Percentiles rank a stretch among this genome's conserved stretches.
phyloP scores from a whole-genome alignment of 2,113 vertebrate species.

The Fregetta grallaria region DNA sequence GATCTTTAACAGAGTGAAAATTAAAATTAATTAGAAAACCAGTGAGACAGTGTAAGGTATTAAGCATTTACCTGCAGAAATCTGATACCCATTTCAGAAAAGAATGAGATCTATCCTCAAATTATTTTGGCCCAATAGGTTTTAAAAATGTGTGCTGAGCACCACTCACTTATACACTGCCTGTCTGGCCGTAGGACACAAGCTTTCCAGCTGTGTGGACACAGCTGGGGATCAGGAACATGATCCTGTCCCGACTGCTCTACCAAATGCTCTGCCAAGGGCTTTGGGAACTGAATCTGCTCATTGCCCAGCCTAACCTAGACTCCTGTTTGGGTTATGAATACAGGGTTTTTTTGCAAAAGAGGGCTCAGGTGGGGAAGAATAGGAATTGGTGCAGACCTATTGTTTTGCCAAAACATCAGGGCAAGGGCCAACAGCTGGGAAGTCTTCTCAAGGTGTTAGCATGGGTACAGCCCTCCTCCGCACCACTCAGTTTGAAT shows the following conservation, averaged over 20 bases:
- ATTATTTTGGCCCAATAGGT: not conserved
- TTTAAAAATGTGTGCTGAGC: not conserved
- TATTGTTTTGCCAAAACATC: not conserved
- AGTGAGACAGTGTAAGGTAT: not conserved
- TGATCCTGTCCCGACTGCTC: not conserved
- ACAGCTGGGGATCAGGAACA: not conserved
- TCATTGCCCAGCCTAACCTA: not conserved
- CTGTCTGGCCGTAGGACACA: not conserved
- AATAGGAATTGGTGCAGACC: not conserved
- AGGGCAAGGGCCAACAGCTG: not conserved
- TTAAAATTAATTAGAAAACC: not conserved
- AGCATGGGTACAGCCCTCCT: not conserved
- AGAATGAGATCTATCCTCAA: not conserved
- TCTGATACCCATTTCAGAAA: not conserved
- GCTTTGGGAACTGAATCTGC: not conserved
- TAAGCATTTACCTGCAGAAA: not conserved
- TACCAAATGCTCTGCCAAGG: not conserved
- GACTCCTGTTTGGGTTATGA: not conserved
- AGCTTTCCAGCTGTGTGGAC: not conserved
- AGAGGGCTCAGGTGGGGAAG: not conserved
- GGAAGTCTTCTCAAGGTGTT: not conserved
- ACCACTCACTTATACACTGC: not conserved
- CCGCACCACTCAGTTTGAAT: not conserved
- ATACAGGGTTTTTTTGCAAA: not conserved
- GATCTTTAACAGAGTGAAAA: not conserved